Conservation (phyloP, 2,113 vertebrate genomes). For the Ceyx margarethae region DNA sequence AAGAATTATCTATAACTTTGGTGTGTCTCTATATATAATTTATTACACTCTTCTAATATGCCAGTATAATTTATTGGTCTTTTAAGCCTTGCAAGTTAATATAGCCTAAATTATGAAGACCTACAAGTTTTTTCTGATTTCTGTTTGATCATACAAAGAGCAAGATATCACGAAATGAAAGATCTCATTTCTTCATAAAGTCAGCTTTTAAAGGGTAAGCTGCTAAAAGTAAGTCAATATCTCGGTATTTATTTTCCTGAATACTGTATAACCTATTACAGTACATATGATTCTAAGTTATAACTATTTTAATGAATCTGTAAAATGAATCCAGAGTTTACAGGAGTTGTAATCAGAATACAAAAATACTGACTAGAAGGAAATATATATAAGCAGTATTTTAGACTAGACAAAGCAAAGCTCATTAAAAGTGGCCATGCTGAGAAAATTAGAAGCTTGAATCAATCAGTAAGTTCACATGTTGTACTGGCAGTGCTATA, state of each 20-base stretch:
- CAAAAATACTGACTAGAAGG: background rate
- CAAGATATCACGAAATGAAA: background rate
- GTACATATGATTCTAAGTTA: background rate
- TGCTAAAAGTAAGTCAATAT: background rate
- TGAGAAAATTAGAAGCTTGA: background rate
- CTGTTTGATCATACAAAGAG: background rate
- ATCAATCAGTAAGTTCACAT: background rate
- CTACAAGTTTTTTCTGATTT: background rate
- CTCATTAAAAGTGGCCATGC: background rate
- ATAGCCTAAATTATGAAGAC: background rate
- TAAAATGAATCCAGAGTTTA: background rate
- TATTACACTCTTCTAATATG: background rate
- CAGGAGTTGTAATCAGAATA: background rate
- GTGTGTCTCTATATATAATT: background rate
- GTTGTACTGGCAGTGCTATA: background rate
- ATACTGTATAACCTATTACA: background rate
- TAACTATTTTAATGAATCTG: background rate
- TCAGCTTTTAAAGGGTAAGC: background rate
- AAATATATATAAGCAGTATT: rapidly evolving
- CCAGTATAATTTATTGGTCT: background rate
- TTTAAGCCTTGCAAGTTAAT: background rate
- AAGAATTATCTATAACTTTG: background rate
- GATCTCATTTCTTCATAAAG: background rate
- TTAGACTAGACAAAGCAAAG: background rate
- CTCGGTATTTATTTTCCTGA: background rate